These are phyloP conservation scores for Leptogaster cylindrica DNA, from an alignment of 2,888 invertebrate genomes.

Conservation along the genomic window DNA sequence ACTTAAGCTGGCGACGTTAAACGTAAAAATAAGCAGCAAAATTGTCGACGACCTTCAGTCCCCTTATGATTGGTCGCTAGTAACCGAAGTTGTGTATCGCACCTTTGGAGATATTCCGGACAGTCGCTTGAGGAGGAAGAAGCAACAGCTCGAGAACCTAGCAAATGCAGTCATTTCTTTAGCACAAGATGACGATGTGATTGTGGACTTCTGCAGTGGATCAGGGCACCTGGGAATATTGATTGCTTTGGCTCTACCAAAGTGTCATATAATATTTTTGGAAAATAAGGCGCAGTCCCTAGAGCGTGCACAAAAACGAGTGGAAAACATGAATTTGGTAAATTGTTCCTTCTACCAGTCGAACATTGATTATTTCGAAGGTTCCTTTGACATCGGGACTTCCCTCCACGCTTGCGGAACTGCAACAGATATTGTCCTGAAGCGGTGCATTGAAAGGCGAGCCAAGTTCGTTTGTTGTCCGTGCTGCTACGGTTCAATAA, in stretches of 20 bases:
- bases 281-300: conserved; percentile 93
- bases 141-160: conserved; percentile 86
- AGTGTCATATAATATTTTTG: conserved; percentile 78
- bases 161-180: conserved; percentile 76
- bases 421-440: conserved; percentile 89
- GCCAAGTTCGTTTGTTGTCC: conserved; percentile 91
- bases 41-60: conserved; percentile 49
- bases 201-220: conserved; percentile 95
- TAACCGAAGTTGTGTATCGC: conserved; percentile 71
- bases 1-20: conserved; percentile 1
- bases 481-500: conserved; percentile 91
- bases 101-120: conserved; percentile 79
- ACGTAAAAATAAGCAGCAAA: conserved; percentile 15
- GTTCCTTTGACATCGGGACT: conserved; percentile 83
- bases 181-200: conserved; percentile 70
- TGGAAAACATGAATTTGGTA: conserved; percentile 69
- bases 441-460: conserved; percentile 75
- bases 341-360: conserved; percentile 86
- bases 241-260: conserved; percentile 78
- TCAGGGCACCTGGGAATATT: conserved; percentile 92
- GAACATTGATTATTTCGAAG: conserved; percentile 87
- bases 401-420: conserved; percentile 94
- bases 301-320: conserved; percentile 73
- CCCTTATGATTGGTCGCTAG: conserved; percentile 68
- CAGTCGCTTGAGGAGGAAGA: conserved; percentile 76